Conservation (phyloP, 2,888 invertebrate genomes). For the Ethmia dodecea region DNA sequence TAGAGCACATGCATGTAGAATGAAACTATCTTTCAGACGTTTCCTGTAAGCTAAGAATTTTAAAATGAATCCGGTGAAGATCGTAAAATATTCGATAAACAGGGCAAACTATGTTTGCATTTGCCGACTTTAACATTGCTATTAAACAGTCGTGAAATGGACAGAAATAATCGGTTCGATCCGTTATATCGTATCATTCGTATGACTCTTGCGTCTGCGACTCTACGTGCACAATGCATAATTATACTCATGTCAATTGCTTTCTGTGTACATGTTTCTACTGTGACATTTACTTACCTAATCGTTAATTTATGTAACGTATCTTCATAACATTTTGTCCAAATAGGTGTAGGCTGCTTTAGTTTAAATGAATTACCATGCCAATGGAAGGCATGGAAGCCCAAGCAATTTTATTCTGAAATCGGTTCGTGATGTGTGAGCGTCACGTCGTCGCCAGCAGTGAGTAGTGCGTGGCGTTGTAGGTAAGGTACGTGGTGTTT, state of each 20-base stretch:
- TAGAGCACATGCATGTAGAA: conserved; percentile 56
- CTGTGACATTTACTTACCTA: conserved; percentile 51
- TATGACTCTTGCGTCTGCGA: conserved; percentile 66
- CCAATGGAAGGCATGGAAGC: conserved; percentile 25
- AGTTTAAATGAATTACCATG: conserved; percentile 37
- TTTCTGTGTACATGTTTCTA: conserved; percentile 46
- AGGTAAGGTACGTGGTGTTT: conserved; percentile 22
- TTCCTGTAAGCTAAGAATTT: conserved; percentile 69
- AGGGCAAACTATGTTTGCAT: conserved; percentile 73
- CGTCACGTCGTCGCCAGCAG: conserved; percentile 6
- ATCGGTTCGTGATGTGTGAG: conserved; percentile 10
- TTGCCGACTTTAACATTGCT: conserved; percentile 75
- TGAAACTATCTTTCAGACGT: conserved; percentile 69
- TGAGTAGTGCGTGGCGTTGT: conserved; percentile 9
- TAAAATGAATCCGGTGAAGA: conserved; percentile 69
- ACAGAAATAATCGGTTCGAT: conserved; percentile 76
- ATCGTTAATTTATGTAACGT: conserved; percentile 49
- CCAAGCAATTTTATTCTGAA: conserved; percentile 18
- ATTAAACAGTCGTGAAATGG: conserved; percentile 76
- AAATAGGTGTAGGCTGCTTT: conserved; percentile 29
- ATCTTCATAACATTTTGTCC: conserved; percentile 32
- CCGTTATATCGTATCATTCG: conserved; percentile 73
- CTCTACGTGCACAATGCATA: conserved; percentile 46
- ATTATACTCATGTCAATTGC: conserved; percentile 47
- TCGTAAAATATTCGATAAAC: conserved; percentile 77